Evolutionary conservation across 2,797 vertebrate genomes (phyloP).

Genomic region (Acanthurus lineatus): DNA sequence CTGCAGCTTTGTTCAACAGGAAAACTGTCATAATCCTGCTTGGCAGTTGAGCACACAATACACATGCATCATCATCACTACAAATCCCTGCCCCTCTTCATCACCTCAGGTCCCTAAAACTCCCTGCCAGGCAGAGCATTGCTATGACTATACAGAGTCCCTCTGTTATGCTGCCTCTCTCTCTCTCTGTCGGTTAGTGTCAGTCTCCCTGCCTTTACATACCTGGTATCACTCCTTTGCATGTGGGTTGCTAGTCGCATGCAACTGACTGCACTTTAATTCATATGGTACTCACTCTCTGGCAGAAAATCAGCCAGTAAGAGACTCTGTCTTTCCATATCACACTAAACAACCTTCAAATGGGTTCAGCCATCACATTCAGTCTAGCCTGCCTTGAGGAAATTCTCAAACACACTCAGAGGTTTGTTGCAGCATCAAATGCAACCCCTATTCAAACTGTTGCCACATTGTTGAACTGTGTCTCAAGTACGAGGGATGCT

Average conservation of each 20-base stretch:
- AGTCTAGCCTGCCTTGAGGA: constrained; percentile 6
- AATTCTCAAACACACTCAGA: constrained; percentile 24
- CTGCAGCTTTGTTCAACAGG: not conserved
- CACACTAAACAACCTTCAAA: constrained; percentile 8
- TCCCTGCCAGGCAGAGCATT: constrained; percentile 1
- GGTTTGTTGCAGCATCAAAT: constrained; percentile 44
- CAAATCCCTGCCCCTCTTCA: constrained; percentile 32
- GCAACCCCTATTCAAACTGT: constrained; percentile 20
- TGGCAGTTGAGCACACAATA: constrained; percentile 17
- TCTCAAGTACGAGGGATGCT: constrained; percentile 32
- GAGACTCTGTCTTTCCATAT: constrained; percentile 21
- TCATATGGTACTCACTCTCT: not conserved
- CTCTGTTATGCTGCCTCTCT: constrained; percentile 13
- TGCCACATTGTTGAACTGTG: constrained; percentile 39
- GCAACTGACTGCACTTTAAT: constrained; percentile 27
- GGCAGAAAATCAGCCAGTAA: constrained; percentile 20
- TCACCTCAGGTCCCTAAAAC: constrained; percentile 9
- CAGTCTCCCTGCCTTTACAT: constrained; percentile 10
- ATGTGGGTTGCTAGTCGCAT: not conserved
- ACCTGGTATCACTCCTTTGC: constrained; percentile 33
- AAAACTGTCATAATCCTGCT: constrained; percentile 23
- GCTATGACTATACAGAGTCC: constrained; percentile 20
- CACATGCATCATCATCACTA: constrained; percentile 23
- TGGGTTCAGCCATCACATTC: constrained; percentile 12
- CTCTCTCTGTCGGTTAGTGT: constrained; percentile 15